Evolutionary conservation across 2,113 vertebrate species (phyloP), one percentile per base, ranked within the genome.

Genomic region (Anas platyrhynchos): DNA sequence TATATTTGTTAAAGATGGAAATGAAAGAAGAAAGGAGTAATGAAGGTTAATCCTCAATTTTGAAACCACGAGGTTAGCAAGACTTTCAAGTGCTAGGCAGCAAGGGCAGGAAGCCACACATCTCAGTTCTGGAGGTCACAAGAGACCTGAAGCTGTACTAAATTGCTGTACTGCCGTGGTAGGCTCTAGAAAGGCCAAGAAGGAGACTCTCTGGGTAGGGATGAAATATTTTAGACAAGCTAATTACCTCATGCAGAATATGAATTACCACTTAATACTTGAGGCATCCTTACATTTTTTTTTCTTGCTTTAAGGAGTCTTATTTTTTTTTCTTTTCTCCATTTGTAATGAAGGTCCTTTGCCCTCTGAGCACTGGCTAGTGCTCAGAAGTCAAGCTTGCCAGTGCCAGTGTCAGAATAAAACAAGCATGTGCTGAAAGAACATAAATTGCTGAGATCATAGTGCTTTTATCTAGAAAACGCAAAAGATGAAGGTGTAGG

Each of bases 181-280:
- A 58, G 75, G 67, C 43, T 72, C 31, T 61, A 50, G 52, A 89
- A 83, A 85, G 87, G 25, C 68, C 77, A 72, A 44, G 76, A 73
- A 90, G 71, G 93, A 66, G 46, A 32, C 67, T 69, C 68, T 81
- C 83, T 86, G 86, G 87, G 65, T n/a, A 90, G 63, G 72, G 59
- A 77, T 90, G 67, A 91, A 94, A 84, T 84, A 78, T 86, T 86
- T 81, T 13, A 68, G 88, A 78, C 52, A 76, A 50, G 59, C 29
- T 81, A 78, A 96, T 92, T 78, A 92, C 76, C 61, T 95, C 94
- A 81, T 91, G 86, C 5, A 58, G 77, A 84, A 75, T 50, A 71
- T 74, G 59, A 91, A 65, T 88, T 90, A 69, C 38, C 50, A 43
- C 72, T 69, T 75, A 26, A 71, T 78, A 48, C 44, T 67, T 59